A percentile compares a stretch with the other conserved stretches of the same genome.
These are phyloP conservation scores for Barnardius zonarius DNA, from an alignment of 2,113 vertebrate genomes.

Conservation along the genomic window DNA sequence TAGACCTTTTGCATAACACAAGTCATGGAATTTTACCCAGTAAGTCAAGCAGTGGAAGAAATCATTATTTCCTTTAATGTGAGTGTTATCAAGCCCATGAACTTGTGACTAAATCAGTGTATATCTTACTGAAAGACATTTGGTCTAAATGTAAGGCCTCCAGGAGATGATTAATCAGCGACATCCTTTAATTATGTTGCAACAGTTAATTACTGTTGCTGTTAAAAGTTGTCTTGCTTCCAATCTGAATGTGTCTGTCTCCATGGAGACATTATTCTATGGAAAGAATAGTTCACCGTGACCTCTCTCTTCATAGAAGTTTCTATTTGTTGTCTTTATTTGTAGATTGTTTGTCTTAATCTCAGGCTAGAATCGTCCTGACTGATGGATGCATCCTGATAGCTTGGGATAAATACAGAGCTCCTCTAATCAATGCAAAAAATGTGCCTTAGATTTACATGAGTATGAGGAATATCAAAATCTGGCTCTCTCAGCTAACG, in stretches of 20 bases:
- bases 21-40: not conserved
- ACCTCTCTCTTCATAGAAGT: not conserved
- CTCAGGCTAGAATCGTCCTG: not conserved
- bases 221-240: constrained; percentile 61
- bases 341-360: not conserved
- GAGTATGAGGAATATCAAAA: not conserved
- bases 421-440: not conserved
- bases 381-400: not conserved
- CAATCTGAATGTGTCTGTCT: constrained; percentile 55
- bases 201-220: constrained; percentile 57
- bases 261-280: constrained; percentile 56
- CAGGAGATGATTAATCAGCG: constrained; percentile 57
- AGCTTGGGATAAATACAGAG: not conserved
- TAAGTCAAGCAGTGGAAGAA: not conserved
- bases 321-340: not conserved
- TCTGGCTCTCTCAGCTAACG: not conserved
- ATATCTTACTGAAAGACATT: constrained; percentile 26
- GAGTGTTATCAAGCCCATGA: not conserved
- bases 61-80: not conserved
- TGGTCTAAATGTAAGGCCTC: constrained; percentile 40
- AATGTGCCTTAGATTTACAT: not conserved
- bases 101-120: constrained; percentile 12
- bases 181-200: constrained; percentile 52
- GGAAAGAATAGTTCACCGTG: not conserved
- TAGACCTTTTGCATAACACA: not conserved